Evolutionary conservation across 2,888 invertebrate genomes (phyloP).

Genomic region (Eubasilissa splendida): DNA sequence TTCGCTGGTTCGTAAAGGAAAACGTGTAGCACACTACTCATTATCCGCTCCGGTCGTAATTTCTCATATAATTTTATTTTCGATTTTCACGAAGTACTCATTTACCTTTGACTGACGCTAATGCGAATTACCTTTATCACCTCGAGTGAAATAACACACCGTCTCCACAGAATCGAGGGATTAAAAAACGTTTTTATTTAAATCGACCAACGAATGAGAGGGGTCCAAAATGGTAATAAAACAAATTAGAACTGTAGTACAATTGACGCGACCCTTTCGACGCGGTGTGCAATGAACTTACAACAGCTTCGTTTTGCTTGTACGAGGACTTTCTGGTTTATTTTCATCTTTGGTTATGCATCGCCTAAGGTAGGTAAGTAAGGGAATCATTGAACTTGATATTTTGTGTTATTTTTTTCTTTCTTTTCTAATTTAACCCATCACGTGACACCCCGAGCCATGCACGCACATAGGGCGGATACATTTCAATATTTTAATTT

Average conservation of each 20-base stretch:
- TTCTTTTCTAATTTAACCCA: slow-evolving; percentile 14
- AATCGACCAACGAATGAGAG: too few species aligned
- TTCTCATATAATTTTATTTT: too few species aligned
- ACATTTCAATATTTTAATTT: too few species aligned
- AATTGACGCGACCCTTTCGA: background rate
- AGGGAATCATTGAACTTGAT: slow-evolving; percentile 33
- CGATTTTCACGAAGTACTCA: too few species aligned
- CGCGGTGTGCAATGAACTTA: background rate
- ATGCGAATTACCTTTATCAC: slow-evolving; percentile 13
- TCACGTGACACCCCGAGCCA: slow-evolving; percentile 23
- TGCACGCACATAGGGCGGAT: background rate
- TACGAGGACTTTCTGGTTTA: slow-evolving; percentile 25
- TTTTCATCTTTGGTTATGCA: slow-evolving; percentile 41
- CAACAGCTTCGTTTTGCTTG: background rate
- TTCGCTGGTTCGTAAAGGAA: too few species aligned
- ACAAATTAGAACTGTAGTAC: too few species aligned
- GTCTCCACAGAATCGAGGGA: too few species aligned
- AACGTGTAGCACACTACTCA: too few species aligned
- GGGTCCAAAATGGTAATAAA: too few species aligned
- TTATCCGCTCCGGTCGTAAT: too few species aligned
- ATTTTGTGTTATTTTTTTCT: slow-evolving; percentile 30
- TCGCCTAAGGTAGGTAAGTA: slow-evolving; percentile 31
- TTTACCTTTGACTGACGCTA: slow-evolving; percentile 13
- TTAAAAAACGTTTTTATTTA: too few species aligned
- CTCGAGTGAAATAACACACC: too few species aligned